Evolutionary conservation across 1,140 invertebrate genomes (phyloP), one percentile per base, ranked within the genome.

Genomic region (Ridgeia piscesae): DNA sequence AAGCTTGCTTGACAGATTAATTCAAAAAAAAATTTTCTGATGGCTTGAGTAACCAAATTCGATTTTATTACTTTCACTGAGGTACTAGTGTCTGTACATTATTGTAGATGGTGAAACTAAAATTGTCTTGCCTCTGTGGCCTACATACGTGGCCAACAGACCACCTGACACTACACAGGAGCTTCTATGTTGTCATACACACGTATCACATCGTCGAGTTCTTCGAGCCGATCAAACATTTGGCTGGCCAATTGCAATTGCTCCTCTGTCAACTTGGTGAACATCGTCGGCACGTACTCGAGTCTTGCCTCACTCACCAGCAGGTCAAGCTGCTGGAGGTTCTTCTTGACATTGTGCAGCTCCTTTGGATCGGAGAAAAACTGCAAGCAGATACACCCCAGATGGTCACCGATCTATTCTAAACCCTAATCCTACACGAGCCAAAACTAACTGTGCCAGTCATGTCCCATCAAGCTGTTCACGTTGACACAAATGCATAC

Each of bases 111-210:
- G 11, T 42, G 42, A 42, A 42, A 11, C 42, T 42, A 42, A 42
- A 42, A 42, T 42, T 42, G 42, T 42, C 42, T 42, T 6, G 42
- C 42, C 11, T n/a, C n/a, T n/a, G n/a, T n/a, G n/a, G 42, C 11
- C 4, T 42, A 42, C 42, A 11, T 42, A 11, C 42, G 42, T 42
- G 42, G 42, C 11, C 11, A 11, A 6, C 11, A 4, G 42, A 42
- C 42, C 42, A 42, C 42, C 42, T 42, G 42, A 21, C 27, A 77
- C 27, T 21, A 77, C 58, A 27, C 2, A 90, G 89, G 89, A 9
- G 33, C 89, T 48, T 92, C 91, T 58, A 92, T 92, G 50, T 92
- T 92, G 35, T 92, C 91, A 33, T 92, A 92, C 1, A 92, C 91
- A 11, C 91, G 42, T 88, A 92, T 88, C 8, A 92, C 91, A 9